Base-by-base conservation (phyloP, 2,113 vertebrate genomes). In the Phrynosoma blainvillii region DNA sequence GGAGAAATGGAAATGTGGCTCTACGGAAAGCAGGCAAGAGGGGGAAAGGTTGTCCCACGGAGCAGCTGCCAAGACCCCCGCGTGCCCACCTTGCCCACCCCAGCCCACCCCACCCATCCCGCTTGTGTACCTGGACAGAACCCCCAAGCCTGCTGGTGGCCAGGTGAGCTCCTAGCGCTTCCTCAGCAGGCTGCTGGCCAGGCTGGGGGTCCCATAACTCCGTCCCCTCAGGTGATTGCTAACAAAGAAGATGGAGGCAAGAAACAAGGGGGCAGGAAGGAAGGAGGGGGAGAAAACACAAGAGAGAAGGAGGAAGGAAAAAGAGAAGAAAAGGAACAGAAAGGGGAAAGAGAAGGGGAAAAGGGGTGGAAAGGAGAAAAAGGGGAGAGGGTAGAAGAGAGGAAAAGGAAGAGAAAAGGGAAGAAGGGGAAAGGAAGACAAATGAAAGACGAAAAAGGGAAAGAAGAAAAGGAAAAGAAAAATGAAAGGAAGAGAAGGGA, bases 61-160 rank as follows among this genome's bases (percentile, higher is more conserved):
- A 5, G 0, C 75, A n/a, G 90, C 85, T 13, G 7, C 5, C 11
- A 0, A 85, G 86, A 87, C 65, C 88, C 92, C 88, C 70, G 87
- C 89, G 77, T 12, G 13, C n/a, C 52, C 2, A 87, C 90, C 89
- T 56, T 36, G 83, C 84, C 88, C 16, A 0, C 76, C 56, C n/a
- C 30, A 14, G 2, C n/a, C 66, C 66, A 1, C 70, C 93, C 88
- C 75, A 88, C 89, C 59, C 20, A 78, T 88, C 84, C 92, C 23
- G 90, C 87, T 81, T 10, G 0, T 92, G 97, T 98, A 98, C 98
- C 98, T 98, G 98, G 68, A 98, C 97, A 92, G 98, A 98, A 96
- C 98, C 98, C 97, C 97, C 97, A 94, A 98, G 97, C 97, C 97
- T 97, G 96, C 97, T 97, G 96, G 97, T 96, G 91, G 98, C 97